These are phyloP conservation scores for Hemibagrus guttatus DNA, from an alignment of 2,797 vertebrate species.

Conservation along the genomic window DNA sequence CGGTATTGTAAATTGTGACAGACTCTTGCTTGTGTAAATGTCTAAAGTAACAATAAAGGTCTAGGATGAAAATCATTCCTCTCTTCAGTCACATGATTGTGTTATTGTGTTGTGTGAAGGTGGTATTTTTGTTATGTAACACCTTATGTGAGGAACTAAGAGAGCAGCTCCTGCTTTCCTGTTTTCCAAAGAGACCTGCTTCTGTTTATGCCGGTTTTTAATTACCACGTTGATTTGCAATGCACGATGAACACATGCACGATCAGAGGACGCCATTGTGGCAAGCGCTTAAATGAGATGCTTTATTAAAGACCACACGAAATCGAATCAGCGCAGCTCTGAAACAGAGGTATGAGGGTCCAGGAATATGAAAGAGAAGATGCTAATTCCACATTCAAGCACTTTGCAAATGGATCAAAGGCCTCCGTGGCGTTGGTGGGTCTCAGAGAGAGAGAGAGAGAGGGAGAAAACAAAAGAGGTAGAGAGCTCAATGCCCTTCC, in stretches of 20 bases:
- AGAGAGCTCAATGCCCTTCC: conserved; percentile 43
- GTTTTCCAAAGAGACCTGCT: conserved; percentile 5
- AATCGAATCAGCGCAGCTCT: conserved; percentile 14
- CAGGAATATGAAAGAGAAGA: conserved; percentile 61
- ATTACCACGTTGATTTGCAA: conserved; percentile 77
- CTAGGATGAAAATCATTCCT: not conserved
- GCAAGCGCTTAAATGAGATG: conserved; percentile 70
- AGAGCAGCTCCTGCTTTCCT: conserved; percentile 1
- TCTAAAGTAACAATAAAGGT: conserved; percentile 48
- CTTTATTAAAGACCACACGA: conserved; percentile 66
- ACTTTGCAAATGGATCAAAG: conserved; percentile 75
- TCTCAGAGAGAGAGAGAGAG: conserved; percentile 43
- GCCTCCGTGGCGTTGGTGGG: conserved; percentile 55
- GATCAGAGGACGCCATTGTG: conserved; percentile 58
- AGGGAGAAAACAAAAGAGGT: conserved; percentile 54
- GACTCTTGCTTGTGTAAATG: conserved; percentile 43
- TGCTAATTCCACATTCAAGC: conserved; percentile 65
- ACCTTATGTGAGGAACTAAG: not conserved
- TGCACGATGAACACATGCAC: conserved; percentile 49
- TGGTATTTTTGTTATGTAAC: conserved; percentile 6
- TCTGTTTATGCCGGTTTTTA: conserved; percentile 51
- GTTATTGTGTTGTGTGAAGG: not conserved
- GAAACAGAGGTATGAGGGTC: conserved; percentile 58
- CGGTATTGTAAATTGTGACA: conserved; percentile 32
- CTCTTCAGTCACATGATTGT: not conserved